Evolutionary conservation across 2,113 vertebrate genomes (phyloP), one percentile per base, ranked within the genome.

Genomic region (Onychostoma macrolepis): DNA sequence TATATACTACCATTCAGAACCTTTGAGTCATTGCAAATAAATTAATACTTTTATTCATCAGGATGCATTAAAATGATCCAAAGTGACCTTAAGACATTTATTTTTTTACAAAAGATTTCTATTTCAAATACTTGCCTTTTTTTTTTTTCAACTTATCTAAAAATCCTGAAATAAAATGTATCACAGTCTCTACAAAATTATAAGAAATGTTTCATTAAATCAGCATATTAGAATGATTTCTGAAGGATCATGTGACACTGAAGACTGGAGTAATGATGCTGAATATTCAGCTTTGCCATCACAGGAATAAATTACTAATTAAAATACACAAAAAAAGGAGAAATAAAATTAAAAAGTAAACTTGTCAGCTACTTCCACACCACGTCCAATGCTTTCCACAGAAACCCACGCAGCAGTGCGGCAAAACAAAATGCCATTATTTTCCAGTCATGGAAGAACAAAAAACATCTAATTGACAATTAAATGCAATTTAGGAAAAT

Each of bases 401-500:
- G n/a, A 63, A 81, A 41, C 56, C 24, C 33, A 80, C 26, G 30
- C 15, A 63, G 5, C 36, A 8, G 36, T 41, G 13, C 10, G 21
- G 33, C 71, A 74, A 74, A 74, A 4, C 33, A 71, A 38, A 71
- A 38, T 12, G 33, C 19, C 69, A 75, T 65, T 0, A 26, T 65
- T 81, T 82, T 43, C 3, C 24, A 65, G 80, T n/a, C 38, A 30
- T 28, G 38, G 41, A 28, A 43, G 38, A 58, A 58, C 3, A 36
- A 79, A 33, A 36, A 17, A 21, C 12, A 58, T 58, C 21, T 38
- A 36, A 81, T 38, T 80, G 77, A 48, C 80, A 83, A 80, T 80
- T 80, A 61, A 71, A 48, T 28, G 10, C 0, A 30, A 24, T 33
- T 53, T 78, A 24, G 36, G 21, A 17, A 63, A 80, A 61, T n/a